These are phyloP conservation scores for Parascotia fuliginaria DNA, from an alignment of 2,888 invertebrate species.

Conservation along the genomic window DNA sequence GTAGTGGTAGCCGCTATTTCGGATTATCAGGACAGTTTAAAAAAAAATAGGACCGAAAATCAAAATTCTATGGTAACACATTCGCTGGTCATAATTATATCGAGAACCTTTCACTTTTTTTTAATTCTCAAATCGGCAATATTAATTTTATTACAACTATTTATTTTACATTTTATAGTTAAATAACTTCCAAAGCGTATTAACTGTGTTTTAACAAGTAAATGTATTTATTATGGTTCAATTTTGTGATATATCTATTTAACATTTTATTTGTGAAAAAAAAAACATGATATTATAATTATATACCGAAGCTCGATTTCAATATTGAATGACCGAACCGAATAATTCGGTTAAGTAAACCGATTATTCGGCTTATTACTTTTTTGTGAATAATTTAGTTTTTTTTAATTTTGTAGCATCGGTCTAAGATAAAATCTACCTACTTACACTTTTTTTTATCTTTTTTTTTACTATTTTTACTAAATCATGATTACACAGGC, in stretches of 20 bases:
- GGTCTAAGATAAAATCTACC: not conserved
- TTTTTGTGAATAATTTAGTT: no score
- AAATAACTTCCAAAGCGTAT: conserved; percentile 20
- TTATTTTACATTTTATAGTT: conserved; percentile 3
- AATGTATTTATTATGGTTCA: not conserved
- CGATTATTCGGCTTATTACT: no score
- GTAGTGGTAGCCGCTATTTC: no score
- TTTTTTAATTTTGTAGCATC: not conserved
- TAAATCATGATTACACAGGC: conserved; percentile 25
- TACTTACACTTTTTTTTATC: conserved; percentile 1
- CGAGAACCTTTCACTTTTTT: no score
- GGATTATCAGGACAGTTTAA: no score
- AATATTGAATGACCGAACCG: not conserved
- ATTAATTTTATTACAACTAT: conserved; percentile 3
- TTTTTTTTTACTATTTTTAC: conserved; percentile 18
- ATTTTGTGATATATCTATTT: conserved; percentile 1
- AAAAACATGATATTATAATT: no score
- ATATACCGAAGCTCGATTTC: conserved; percentile 4
- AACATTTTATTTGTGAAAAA: not conserved
- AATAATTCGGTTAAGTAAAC: no score
- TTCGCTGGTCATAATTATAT: no score
- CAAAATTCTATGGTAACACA: no score
- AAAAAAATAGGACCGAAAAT: no score
- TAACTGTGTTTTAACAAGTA: conserved; percentile 9
- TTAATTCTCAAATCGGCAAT: conserved; percentile 1